These are phyloP conservation scores for Lepidurus arcticus DNA, from an alignment of 1,140 invertebrate genomes.

Conservation along the genomic window DNA sequence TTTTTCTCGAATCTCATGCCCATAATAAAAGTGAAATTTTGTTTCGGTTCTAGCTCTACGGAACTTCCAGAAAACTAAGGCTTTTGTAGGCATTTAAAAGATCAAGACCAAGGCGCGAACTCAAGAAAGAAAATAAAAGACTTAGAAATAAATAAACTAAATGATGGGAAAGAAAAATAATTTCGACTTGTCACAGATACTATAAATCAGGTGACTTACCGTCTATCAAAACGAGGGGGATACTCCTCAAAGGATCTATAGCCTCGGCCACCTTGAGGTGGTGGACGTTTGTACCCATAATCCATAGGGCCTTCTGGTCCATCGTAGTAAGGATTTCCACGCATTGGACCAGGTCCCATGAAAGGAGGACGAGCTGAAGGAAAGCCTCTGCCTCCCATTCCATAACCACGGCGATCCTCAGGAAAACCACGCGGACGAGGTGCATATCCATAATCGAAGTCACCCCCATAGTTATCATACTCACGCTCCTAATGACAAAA, in stretches of 20 bases:
- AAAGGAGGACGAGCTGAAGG: not conserved
- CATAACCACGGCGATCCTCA: not conserved
- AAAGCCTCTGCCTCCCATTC: not conserved
- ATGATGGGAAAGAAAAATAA: not conserved
- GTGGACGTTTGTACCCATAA: not conserved
- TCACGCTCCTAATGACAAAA: not conserved
- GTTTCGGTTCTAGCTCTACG: conserved; percentile 2
- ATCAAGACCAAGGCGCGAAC: conserved; percentile 1
- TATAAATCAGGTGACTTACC: not conserved
- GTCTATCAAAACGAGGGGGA: not conserved
- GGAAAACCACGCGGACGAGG: not conserved
- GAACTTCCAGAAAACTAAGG: not conserved
- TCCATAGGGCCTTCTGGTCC: conserved; percentile 12
- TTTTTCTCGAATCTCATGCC: conserved; percentile 5
- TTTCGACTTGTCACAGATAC: not conserved
- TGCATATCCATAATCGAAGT: not conserved
- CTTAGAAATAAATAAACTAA: not conserved
- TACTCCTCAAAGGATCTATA: conserved; percentile 1
- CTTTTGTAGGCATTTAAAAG: not conserved
- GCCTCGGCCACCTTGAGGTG: not conserved
- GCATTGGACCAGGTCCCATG: not conserved
- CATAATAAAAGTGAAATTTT: not conserved
- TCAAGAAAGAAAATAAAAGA: not conserved
- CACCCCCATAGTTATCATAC: not conserved
- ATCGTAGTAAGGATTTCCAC: not conserved